phyloP scores from a whole-genome alignment of 2,113 vertebrate species.

The Alectura lathami region DNA sequence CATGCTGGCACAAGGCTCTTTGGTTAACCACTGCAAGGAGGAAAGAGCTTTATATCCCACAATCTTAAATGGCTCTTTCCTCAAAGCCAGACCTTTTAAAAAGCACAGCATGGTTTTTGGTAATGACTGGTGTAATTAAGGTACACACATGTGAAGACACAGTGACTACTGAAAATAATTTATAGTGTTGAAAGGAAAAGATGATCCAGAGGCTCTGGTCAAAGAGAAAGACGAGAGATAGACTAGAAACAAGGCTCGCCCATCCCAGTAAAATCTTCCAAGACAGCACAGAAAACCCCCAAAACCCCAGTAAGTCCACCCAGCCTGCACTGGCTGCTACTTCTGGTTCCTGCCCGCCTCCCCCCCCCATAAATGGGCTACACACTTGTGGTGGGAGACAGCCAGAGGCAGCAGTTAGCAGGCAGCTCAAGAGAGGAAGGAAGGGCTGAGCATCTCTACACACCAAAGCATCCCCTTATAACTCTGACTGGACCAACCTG shows the following conservation, averaged over 20 bases:
- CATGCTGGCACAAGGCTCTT: neutral
- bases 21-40: neutral
- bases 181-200: neutral
- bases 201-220: neutral
- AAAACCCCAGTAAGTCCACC: neutral
- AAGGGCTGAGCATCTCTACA: neutral
- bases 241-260: neutral
- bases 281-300: neutral
- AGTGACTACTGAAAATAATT: neutral
- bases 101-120: neutral
- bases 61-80: neutral
- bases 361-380: neutral
- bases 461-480: neutral
- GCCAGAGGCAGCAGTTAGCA: neutral
- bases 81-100: slow-evolving; percentile 1
- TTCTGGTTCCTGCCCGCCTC: neutral
- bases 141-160: neutral
- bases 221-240: neutral
- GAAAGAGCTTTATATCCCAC: neutral
- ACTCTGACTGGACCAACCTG: neutral
- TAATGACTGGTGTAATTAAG: neutral
- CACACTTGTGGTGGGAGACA: neutral
- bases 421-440: neutral
- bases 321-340: neutral
- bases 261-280: neutral